Evolutionary conservation across 2,797 vertebrate species (phyloP).

Genomic region (Amazona ochrocephala): DNA sequence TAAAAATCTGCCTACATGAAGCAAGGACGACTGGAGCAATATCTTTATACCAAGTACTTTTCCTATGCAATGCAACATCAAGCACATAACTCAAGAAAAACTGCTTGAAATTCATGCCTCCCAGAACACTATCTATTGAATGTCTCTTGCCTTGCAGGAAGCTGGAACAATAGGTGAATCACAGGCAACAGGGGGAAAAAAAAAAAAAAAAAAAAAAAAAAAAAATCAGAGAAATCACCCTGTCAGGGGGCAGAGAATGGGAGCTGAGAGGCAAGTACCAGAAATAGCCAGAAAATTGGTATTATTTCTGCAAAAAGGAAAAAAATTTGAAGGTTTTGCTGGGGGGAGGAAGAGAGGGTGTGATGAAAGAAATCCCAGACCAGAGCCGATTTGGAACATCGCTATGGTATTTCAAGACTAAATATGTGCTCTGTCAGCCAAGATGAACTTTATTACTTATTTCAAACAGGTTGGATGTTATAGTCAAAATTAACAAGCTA

Average conservation of each 20-base stretch:
- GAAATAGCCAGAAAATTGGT: slow-evolving; percentile 34
- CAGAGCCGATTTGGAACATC: background rate
- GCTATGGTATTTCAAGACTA: background rate
- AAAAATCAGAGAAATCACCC: slow-evolving; percentile 32
- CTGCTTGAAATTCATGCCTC: slow-evolving; percentile 55
- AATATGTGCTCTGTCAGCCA: background rate
- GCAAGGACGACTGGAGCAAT: background rate
- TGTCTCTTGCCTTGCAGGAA: slow-evolving; percentile 16
- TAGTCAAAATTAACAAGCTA: background rate
- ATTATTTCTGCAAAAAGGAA: slow-evolving; percentile 38
- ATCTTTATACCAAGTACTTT: background rate
- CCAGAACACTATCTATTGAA: slow-evolving; percentile 23
- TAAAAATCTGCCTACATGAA: background rate
- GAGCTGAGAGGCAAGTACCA: slow-evolving; percentile 17
- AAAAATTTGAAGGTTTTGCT: background rate
- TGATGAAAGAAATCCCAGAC: background rate
- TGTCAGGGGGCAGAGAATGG: slow-evolving; percentile 20
- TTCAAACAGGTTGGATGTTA: background rate
- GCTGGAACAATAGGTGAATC: slow-evolving; percentile 66
- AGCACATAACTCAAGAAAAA: slow-evolving; percentile 35
- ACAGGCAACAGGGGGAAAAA: background rate
- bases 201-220: background rate
- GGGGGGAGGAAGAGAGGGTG: background rate
- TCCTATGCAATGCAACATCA: background rate
- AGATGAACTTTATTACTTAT: background rate